Percentiles rank a stretch among this genome's conserved stretches.
phyloP scores from a whole-genome alignment of 2,797 vertebrate species.

The Falco rusticolus region DNA sequence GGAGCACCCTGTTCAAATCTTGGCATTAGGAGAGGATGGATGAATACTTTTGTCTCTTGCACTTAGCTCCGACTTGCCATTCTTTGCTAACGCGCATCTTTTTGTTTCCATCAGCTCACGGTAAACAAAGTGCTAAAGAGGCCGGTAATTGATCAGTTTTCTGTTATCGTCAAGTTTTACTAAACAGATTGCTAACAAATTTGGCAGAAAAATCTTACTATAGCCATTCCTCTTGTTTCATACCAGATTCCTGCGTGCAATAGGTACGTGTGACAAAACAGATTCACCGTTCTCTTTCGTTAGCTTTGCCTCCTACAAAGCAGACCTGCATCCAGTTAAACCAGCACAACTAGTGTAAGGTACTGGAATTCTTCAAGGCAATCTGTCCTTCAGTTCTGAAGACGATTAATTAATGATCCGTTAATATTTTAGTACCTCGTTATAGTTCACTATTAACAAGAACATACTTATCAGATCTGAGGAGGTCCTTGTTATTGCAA shows the following conservation, averaged over 20 bases:
- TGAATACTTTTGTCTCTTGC: constrained; percentile 60
- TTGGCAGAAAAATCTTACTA: constrained; percentile 30
- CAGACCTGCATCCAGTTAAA: background rate
- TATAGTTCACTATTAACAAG: constrained; percentile 43
- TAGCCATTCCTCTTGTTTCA: background rate
- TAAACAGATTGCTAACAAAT: constrained; percentile 29
- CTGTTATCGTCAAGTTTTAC: background rate
- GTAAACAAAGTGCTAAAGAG: constrained; percentile 45
- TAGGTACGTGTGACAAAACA: background rate
- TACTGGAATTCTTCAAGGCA: constrained; percentile 30
- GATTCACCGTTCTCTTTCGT: background rate
- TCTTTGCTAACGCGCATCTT: constrained; percentile 35
- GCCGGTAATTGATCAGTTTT: constrained; percentile 34
- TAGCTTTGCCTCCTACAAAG: background rate
- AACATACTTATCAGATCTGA: constrained; percentile 28
- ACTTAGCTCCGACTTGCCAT: constrained; percentile 59
- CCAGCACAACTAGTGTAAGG: background rate
- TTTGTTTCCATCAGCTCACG: constrained; percentile 2
- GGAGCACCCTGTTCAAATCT: constrained; percentile 74
- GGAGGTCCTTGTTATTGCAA: constrained; percentile 28
- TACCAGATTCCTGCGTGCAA: background rate
- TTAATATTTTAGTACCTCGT: constrained; percentile 36
- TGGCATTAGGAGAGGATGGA: constrained; percentile 70
- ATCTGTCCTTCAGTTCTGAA: constrained; percentile 18
- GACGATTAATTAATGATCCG: constrained; percentile 16